Percentiles rank a stretch among this genome's conserved stretches.
phyloP scores from a whole-genome alignment of 2,113 vertebrate species.

The Muntiacus muntjak region DNA sequence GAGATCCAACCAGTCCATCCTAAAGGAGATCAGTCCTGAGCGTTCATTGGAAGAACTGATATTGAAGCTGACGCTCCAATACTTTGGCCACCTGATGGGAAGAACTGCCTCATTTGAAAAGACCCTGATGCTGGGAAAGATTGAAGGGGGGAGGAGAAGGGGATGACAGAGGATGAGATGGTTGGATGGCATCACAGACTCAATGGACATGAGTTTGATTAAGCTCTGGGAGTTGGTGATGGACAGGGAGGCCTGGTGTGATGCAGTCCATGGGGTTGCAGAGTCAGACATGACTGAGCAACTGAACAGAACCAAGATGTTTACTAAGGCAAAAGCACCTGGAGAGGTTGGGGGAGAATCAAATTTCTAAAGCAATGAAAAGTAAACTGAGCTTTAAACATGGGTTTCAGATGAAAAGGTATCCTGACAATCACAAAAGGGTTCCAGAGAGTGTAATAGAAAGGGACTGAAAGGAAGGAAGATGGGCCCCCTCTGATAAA shows the following conservation, averaged over 20 bases:
- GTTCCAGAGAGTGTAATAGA: not conserved
- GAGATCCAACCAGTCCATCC: not conserved
- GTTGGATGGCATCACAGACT: not conserved
- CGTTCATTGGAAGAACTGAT: not conserved
- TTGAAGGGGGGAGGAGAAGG: not conserved
- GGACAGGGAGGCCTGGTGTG: not conserved
- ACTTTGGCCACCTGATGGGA: not conserved
- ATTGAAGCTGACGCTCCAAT: not conserved
- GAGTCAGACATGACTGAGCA: not conserved
- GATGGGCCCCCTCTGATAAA: not conserved
- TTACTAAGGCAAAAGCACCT: not conserved
- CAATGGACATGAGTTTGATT: not conserved
- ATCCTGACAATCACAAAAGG: not conserved
- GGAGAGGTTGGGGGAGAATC: not conserved
- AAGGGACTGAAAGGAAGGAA: not conserved
- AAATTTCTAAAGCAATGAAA: not conserved
- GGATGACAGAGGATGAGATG: not conserved
- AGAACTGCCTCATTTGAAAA: not conserved
- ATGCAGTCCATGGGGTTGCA: not conserved
- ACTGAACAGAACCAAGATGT: not conserved
- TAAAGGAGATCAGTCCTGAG: not conserved
- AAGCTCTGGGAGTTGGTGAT: not conserved
- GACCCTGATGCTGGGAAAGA: not conserved
- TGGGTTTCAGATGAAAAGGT: not conserved
- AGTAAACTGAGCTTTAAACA: not conserved